Evolutionary conservation across 2,113 vertebrate genomes (phyloP).

Genomic region (Tachysurus fulvidraco): DNA sequence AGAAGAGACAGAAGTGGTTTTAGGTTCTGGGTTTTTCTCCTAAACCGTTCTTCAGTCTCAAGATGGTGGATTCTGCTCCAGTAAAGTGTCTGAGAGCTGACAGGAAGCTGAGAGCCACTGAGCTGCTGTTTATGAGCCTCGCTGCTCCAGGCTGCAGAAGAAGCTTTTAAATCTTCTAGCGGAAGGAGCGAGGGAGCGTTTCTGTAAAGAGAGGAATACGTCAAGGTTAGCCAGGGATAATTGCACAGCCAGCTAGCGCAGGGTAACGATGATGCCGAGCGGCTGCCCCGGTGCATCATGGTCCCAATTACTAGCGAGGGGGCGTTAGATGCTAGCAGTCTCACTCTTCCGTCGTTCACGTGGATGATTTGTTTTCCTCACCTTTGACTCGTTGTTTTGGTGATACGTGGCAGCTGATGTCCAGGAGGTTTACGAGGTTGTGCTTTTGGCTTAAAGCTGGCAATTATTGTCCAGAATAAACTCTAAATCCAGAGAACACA

Average conservation of each 20-base stretch:
- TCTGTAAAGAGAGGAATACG: background rate
- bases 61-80: background rate
- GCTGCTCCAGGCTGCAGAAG: background rate
- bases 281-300: background rate
- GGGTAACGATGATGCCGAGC: background rate
- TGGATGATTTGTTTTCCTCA: background rate
- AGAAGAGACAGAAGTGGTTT: background rate
- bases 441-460: background rate
- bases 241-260: background rate
- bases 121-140: background rate
- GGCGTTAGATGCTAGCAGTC: background rate
- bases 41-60: background rate
- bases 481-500: background rate
- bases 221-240: slow-evolving; percentile 12
- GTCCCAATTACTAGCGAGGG: slow-evolving; percentile 2
- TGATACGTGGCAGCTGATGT: background rate
- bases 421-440: background rate
- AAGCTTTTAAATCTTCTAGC: slow-evolving; percentile 2
- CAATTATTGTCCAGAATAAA: background rate
- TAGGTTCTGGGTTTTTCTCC: background rate
- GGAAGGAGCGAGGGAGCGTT: background rate
- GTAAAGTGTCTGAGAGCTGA: background rate
- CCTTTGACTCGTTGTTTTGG: background rate
- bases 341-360: background rate
- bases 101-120: background rate